These are phyloP conservation scores for Labrus mixtus DNA, from an alignment of 2,113 vertebrate species.

Conservation along the genomic window DNA sequence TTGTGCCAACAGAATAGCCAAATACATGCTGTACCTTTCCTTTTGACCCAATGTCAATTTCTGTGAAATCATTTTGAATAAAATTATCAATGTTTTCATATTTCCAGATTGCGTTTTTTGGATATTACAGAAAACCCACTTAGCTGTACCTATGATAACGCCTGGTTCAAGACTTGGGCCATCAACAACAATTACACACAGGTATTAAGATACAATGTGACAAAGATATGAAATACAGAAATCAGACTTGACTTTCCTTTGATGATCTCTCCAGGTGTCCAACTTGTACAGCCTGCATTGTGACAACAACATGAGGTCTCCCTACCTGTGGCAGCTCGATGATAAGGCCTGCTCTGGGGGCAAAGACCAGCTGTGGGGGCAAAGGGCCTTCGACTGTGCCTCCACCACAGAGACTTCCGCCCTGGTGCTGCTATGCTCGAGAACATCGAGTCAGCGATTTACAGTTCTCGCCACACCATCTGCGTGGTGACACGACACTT, in stretches of 20 bases:
- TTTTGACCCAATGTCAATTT: no score
- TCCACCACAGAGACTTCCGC: conserved; percentile 48
- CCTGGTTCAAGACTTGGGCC: conserved; percentile 50
- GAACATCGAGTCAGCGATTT: conserved; percentile 53
- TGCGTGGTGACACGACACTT: conserved; percentile 52
- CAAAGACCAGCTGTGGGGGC: conserved; percentile 1
- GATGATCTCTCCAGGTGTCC: conserved; percentile 22
- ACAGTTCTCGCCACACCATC: conserved; percentile 49
- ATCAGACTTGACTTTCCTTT: background rate
- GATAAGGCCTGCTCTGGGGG: conserved; percentile 39
- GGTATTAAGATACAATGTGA: conserved; percentile 13
- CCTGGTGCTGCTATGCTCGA: conserved; percentile 30
- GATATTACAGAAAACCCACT: conserved; percentile 35
- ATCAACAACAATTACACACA: conserved; percentile 15
- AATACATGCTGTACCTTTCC: no score
- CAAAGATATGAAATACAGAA: no score
- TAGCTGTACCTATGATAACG: conserved; percentile 31
- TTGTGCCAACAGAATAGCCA: no score
- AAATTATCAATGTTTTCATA: background rate
- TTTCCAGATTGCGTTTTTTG: conserved; percentile 25
- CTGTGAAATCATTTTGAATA: no score
- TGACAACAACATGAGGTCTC: background rate
- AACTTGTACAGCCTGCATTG: conserved; percentile 28
- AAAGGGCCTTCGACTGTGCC: conserved; percentile 22
- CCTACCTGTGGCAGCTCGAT: conserved; percentile 44